A percentile compares a stretch with the other conserved stretches of the same genome.
Evolutionary conservation across 2,113 vertebrate genomes (phyloP).

Genomic region (Toxostoma redivivum): DNA sequence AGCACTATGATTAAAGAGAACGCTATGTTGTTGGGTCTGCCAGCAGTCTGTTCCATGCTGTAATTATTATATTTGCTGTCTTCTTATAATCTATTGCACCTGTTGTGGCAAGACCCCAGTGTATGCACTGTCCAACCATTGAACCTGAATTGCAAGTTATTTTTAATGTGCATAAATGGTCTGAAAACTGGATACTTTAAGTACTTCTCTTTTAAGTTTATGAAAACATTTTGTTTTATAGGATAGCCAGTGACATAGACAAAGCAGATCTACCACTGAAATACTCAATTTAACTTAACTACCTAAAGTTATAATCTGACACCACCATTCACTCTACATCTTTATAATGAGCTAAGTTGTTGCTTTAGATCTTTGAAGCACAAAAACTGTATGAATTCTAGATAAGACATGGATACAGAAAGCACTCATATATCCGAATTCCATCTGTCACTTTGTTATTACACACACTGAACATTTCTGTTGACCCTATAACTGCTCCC

Average conservation of each 20-base stretch:
- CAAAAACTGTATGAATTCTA: neutral
- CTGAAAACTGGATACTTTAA: conserved; percentile 43
- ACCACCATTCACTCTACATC: neutral
- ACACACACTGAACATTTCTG: neutral
- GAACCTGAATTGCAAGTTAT: conserved; percentile 45
- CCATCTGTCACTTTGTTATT: neutral
- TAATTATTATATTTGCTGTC: conserved; percentile 73
- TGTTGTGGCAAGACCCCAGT: conserved; percentile 63
- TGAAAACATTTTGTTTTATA: conserved; percentile 36
- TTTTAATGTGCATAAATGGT: conserved; percentile 52
- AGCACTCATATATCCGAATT: conserved; percentile 1
- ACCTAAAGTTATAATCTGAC: neutral
- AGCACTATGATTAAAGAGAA: conserved; percentile 73
- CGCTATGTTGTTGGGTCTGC: conserved; percentile 54
- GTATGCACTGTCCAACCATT: conserved; percentile 25
- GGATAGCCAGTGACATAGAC: neutral
- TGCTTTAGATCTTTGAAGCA: neutral
- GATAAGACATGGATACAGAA: neutral
- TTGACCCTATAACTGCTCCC: neutral
- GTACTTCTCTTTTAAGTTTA: conserved; percentile 38
- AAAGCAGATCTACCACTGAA: conserved; percentile 1
- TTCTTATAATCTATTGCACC: conserved; percentile 74
- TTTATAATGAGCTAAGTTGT: neutral
- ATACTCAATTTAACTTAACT: conserved; percentile 41
- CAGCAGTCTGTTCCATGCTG: conserved; percentile 66